A percentile compares a stretch with the other conserved stretches of the same genome.
Evolutionary conservation across 2,113 vertebrate species (phyloP).

Genomic region (Nyctereutes procyonoides): DNA sequence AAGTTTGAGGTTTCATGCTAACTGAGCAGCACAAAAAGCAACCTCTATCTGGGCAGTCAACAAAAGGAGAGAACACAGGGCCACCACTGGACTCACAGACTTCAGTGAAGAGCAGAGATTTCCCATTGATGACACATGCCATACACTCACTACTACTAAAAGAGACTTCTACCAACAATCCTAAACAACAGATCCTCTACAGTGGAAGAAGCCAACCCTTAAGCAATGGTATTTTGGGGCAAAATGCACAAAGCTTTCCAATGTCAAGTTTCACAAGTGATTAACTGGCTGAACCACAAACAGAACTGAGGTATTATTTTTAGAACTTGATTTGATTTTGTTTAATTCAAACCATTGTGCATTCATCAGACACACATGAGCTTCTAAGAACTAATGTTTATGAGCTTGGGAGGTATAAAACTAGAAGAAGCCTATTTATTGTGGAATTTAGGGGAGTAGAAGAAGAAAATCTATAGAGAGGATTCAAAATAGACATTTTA

Average conservation of each 20-base stretch:
- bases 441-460: neutral
- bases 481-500: neutral
- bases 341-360: slow-evolving; percentile 62
- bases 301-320: slow-evolving; percentile 54
- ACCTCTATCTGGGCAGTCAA: neutral
- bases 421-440: slow-evolving; percentile 1
- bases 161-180: neutral
- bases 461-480: slow-evolving; percentile 9
- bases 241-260: neutral
- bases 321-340: slow-evolving; percentile 59
- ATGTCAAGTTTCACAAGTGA: neutral
- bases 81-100: accelerated
- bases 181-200: neutral
- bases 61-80: neutral
- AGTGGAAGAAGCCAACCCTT: neutral
- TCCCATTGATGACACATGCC: neutral
- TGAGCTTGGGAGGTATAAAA: slow-evolving; percentile 12
- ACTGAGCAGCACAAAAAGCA: neutral
- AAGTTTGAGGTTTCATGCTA: neutral
- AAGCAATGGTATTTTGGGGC: neutral
- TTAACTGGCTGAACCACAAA: neutral
- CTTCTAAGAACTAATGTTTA: slow-evolving; percentile 39
- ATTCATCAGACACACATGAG: slow-evolving; percentile 33
- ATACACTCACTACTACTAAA: neutral
- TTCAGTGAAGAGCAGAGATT: neutral